Conservation (phyloP, 2,797 vertebrate species). For the Sitta carolinensis region DNA sequence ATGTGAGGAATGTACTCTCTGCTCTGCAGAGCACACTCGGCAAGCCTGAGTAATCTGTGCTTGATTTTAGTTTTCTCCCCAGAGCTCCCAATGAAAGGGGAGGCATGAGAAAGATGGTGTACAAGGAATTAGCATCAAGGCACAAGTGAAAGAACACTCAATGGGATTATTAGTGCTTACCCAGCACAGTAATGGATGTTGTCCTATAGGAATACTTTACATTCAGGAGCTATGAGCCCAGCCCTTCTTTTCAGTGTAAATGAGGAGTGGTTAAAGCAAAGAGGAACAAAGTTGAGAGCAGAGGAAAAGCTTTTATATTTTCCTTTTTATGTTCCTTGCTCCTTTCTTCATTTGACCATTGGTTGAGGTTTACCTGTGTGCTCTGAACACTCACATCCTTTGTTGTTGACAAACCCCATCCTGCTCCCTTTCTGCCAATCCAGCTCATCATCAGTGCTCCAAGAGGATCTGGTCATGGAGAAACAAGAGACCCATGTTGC, state of each 20-base stretch:
- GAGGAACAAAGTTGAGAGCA: not conserved
- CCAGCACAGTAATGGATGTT: constrained; percentile 11
- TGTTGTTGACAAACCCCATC: not conserved
- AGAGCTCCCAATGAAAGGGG: not conserved
- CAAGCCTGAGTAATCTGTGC: constrained; percentile 42
- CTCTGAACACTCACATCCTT: not conserved
- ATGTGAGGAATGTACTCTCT: not conserved
- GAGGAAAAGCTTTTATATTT: not conserved
- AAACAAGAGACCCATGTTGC: not conserved
- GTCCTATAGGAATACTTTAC: not conserved
- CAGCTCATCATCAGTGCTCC: not conserved
- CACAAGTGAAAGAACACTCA: not conserved
- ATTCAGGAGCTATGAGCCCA: not conserved
- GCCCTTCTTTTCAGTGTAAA: not conserved
- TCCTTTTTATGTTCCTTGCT: not conserved
- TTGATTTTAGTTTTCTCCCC: constrained; percentile 40
- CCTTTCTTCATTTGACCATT: not conserved
- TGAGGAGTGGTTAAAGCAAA: not conserved
- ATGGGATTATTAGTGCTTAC: constrained; percentile 22
- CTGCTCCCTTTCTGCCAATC: not conserved
- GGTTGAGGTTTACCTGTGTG: not conserved
- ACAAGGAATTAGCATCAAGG: constrained; percentile 33
- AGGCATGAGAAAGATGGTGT: constrained; percentile 23
- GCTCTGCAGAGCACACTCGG: not conserved
- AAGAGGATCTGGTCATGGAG: not conserved